Evolutionary conservation across 1,140 invertebrate genomes (phyloP), one percentile per base, ranked within the genome.

Genomic region (Sycobia sp.): DNA sequence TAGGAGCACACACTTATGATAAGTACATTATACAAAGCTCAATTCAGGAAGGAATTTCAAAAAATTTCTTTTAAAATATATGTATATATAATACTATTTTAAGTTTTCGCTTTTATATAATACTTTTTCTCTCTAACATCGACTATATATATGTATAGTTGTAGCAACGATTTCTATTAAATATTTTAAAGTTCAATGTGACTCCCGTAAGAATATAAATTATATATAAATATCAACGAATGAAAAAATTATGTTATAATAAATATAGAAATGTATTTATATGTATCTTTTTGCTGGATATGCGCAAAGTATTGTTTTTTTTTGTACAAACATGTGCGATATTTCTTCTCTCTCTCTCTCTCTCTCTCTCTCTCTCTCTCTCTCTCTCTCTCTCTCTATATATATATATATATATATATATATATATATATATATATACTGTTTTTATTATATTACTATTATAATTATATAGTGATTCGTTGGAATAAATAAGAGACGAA

Each of bases 201-300:
- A 62, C 41, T 16, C 4, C 18, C 32, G 49, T 55, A 43, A 39
- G 51, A 56, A 49, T 54, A 55, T 55, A 62, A 62, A 62, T 62
- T 62, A 62, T 55, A 62, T 62, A 55, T 55, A 62, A 56, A 62
- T 16, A 39, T 39, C 22, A 62, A 62, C 39, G 16, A 49, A 55
- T 55, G 0, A 9, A 32, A 44, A 54, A 62, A 62, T 53, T 27
- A 61, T 39, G 32, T 49, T 10, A 3, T 44, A 43, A 41, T 34
- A 49, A 46, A 39, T 58, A 49, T 39, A 25, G 36, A 57, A 27
- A 13, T 43, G 18, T 34, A 22, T 57, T 27, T 36, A n/a, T 43
- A 1, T 34, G 14, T 49, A 47, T 41, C 20, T 36, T 54, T 36
- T 36, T 53, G 7, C 5, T n/a, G 25, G n/a, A 22, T 10, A 22